Evolutionary conservation across 2,113 vertebrate species (phyloP).

Genomic region (Gadus macrocephalus): DNA sequence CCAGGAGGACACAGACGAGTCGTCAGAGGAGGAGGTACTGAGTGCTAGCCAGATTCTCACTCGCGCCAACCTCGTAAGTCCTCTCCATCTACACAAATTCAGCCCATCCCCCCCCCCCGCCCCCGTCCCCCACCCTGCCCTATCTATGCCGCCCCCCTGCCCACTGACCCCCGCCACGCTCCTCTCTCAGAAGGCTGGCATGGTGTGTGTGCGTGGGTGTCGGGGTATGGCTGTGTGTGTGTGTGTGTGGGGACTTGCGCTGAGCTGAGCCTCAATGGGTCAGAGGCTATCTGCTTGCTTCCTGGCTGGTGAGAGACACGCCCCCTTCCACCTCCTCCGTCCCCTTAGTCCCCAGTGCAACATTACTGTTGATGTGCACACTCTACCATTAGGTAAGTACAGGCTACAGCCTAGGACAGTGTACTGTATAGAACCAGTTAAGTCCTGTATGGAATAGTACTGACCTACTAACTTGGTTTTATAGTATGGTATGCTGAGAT

Average conservation of each 20-base stretch:
- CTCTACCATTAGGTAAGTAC: conserved; percentile 29
- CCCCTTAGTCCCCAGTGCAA: conserved; percentile 30
- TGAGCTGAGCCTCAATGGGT: conserved; percentile 46
- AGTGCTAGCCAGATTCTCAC: conserved; percentile 95
- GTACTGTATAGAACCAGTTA: too few species aligned
- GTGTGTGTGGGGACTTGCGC: conserved; percentile 6
- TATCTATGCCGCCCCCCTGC: conserved; percentile 21
- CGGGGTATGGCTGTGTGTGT: conserved; percentile 17
- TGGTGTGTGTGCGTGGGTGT: conserved; percentile 47
- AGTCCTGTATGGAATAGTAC: too few species aligned
- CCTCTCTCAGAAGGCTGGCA: conserved; percentile 56
- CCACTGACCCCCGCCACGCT: conserved; percentile 41
- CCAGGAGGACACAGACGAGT: conserved; percentile 97
- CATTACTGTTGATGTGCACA: conserved; percentile 10
- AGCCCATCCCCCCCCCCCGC: conserved; percentile 4
- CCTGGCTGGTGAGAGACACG: conserved; percentile 60
- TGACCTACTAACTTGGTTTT: too few species aligned
- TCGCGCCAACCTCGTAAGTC: conserved; percentile 85
- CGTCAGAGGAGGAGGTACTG: conserved; percentile 96
- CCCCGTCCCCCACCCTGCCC: conserved; percentile 8
- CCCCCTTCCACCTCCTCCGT: conserved; percentile 32
- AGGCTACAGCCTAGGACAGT: too few species aligned
- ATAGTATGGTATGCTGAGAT: too few species aligned
- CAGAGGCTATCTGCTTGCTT: conserved; percentile 69
- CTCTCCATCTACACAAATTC: conserved; percentile 36